Evolutionary conservation across 53 echinoderm and acorn worm species (phyloP).

Genomic region (Apostichopus leukothele): DNA sequence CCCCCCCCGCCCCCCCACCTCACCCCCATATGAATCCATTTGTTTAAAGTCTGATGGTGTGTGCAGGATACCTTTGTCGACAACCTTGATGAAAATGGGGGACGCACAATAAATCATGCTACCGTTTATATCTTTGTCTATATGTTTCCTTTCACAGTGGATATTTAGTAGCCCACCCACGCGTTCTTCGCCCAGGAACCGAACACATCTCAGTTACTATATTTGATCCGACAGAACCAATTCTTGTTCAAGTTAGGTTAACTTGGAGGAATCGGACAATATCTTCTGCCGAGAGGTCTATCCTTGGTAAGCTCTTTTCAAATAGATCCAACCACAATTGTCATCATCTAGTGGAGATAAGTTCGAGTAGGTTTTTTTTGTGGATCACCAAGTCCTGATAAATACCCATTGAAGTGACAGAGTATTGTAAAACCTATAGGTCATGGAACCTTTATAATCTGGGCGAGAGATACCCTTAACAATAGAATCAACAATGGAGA

Average conservation of each 20-base stretch:
- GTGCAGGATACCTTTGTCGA: no score
- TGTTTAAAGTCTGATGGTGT: no score
- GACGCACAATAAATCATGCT: background rate
- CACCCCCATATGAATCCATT: no score
- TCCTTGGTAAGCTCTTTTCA: constrained; percentile 64
- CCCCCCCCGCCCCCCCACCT: no score
- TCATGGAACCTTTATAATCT: no score
- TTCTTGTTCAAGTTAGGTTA: constrained; percentile 72
- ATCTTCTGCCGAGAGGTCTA: constrained; percentile 61
- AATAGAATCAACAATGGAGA: no score
- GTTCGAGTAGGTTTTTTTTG: no score
- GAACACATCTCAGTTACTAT: constrained; percentile 88
- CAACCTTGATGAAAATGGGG: background rate
- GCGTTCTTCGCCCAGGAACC: constrained; percentile 70
- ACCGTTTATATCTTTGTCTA: no score
- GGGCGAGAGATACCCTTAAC: no score
- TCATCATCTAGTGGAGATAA: background rate
- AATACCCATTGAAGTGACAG: no score
- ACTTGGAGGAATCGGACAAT: constrained; percentile 69
- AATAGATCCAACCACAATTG: constrained; percentile 14
- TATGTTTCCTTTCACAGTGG: constrained; percentile 60
- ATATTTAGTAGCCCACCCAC: constrained; percentile 82
- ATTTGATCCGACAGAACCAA: constrained; percentile 76
- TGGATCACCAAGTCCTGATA: no score
- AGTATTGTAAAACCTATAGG: no score